These are phyloP conservation scores for Tarsius wallacei DNA, from an alignment of 2,797 vertebrate genomes.

Conservation along the genomic window DNA sequence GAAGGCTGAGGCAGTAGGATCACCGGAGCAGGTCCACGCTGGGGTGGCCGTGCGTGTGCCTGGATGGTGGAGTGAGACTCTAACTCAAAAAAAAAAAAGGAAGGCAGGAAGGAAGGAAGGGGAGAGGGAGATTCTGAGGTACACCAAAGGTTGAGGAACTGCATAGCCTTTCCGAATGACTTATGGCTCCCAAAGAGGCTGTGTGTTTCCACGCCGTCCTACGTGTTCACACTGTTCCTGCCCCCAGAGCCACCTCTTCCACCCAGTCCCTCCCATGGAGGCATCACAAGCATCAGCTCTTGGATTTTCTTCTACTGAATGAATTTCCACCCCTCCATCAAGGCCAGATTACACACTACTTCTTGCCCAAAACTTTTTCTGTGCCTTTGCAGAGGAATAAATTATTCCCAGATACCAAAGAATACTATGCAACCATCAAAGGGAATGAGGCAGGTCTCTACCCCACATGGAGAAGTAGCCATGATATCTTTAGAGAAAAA, in stretches of 20 bases:
- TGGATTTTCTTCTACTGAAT: background rate
- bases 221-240: background rate
- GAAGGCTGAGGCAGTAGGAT: no score
- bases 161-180: background rate
- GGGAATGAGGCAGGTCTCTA: background rate
- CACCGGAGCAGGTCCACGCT: no score
- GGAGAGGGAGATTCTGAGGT: background rate
- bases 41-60: no score
- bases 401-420: conserved; percentile 30
- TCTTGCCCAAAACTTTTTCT: conserved; percentile 43
- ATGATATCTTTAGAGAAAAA: conserved; percentile 5
- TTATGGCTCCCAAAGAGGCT: background rate
- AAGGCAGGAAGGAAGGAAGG: no score
- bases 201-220: background rate
- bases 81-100: no score
- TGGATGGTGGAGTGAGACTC: no score
- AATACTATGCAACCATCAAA: background rate
- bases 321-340: background rate
- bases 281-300: background rate
- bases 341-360: background rate
- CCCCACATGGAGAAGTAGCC: background rate
- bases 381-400: conserved; percentile 31
- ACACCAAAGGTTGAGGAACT: background rate
- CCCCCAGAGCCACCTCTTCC: background rate
- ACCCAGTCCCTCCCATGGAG: no score